Base-by-base conservation (phyloP, 2,888 invertebrate genomes). In the Metalampra italica region DNA sequence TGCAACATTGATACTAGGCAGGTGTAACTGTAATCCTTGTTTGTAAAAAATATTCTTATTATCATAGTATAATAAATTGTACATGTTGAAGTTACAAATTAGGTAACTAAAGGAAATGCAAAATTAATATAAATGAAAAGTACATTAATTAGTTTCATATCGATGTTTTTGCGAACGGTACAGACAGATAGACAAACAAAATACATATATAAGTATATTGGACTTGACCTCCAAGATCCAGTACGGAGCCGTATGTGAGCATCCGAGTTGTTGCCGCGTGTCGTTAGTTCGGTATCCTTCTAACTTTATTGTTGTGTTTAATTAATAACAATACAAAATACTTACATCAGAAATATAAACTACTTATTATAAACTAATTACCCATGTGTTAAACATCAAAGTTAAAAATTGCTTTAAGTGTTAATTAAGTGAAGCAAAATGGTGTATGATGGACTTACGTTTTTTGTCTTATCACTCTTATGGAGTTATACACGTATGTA, bases 141-240 rank as follows among this genome's bases (percentile, higher is more conserved):
- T n/a, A n/a, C n/a, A n/a, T n/a, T n/a, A n/a, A n/a, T n/a, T n/a
- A n/a, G n/a, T n/a, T n/a, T n/a, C n/a, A n/a, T n/a, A n/a, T n/a
- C n/a, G n/a, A 14, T 34, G 61, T 57, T 53, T 57, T 50, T 80
- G 75, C 77, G 36, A 64, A 68, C 82, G 46, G 64, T 81, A 82
- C 55, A 48, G 81, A 82, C 55, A 47, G 49, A 55, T 59, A 68
- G 59, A 75, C 68, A 68, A 73, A 74, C 73, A 68, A 71, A 72
- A 69, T 70, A 66, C 69, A 68, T 62, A 64, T 76, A 71, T 75
- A 39, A 68, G 76, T 81, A 80, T 72, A 71, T 65, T 64, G 66
- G 64, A 62, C 68, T 78, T 82, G 85, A 86, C 87, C 85, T 86
- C 78, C 73, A 74, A 69, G 66, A 72, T 69, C 75, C 86, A 88